Conservation (phyloP, 1,140 invertebrate genomes). For the Oryctes rhinoceros region DNA sequence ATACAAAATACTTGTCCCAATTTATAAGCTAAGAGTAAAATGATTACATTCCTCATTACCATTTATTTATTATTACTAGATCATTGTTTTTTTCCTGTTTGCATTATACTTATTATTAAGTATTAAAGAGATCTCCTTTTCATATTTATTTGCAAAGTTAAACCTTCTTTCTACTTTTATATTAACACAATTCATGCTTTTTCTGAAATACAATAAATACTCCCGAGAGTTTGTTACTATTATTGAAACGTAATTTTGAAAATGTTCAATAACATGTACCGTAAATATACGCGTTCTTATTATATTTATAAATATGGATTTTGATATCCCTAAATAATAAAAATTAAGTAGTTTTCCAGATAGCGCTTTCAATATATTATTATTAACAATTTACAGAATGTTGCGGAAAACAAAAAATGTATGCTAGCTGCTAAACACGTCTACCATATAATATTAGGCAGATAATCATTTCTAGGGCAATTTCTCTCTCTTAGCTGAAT, state of each 20-base stretch:
- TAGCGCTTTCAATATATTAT: too few species aligned
- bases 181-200: not conserved
- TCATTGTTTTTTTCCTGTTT: not conserved
- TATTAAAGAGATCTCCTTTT: constrained; percentile 26
- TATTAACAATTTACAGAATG: too few species aligned
- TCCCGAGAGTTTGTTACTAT: too few species aligned
- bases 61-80: not conserved
- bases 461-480: too few species aligned
- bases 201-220: not conserved
- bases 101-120: constrained; percentile 1
- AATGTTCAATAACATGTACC: not conserved
- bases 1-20: not conserved
- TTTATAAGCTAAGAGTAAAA: not conserved
- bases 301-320: too few species aligned
- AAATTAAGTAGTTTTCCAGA: too few species aligned
- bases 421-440: too few species aligned
- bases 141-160: not conserved
- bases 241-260: not conserved
- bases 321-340: too few species aligned
- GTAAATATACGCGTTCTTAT: not conserved
- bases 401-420: too few species aligned
- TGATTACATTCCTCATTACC: constrained; percentile 7
- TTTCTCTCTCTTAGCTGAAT: too few species aligned
- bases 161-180: constrained; percentile 14
- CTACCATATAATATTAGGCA: too few species aligned